Conservation (phyloP, 2,888 invertebrate species). For the Megamerina dolium region DNA sequence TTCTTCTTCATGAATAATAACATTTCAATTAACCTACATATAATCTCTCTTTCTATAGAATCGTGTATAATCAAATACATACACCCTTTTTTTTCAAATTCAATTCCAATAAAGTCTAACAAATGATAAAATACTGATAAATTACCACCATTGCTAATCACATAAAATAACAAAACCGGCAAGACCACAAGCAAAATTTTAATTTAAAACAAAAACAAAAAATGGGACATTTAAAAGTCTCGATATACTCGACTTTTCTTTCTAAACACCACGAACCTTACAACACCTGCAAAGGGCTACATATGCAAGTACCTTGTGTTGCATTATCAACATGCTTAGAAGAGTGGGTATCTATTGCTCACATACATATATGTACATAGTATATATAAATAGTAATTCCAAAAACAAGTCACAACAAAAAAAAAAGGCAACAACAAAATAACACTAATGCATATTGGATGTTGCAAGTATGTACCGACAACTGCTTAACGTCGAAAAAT, state of each 20-base stretch:
- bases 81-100: no score
- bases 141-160: conserved; percentile 18
- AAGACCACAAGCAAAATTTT: conserved; percentile 22
- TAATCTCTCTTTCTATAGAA: no score
- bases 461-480: no score
- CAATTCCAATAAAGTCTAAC: no score
- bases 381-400: conserved; percentile 1
- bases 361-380: no score
- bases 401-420: background rate
- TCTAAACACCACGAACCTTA: no score
- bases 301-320: background rate
- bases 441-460: conserved; percentile 13
- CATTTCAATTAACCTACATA: no score
- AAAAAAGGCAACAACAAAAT: background rate
- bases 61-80: no score
- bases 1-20: no score
- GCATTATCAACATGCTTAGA: background rate
- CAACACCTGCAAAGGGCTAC: conserved; percentile 18
- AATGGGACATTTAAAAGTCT: background rate
- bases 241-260: no score
- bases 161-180: conserved; percentile 29
- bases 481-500: no score
- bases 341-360: no score
- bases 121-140: conserved; percentile 22
- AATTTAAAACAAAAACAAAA: conserved; percentile 12